Conservation (phyloP, 2,113 vertebrate species). For the Nycticorax nycticorax region DNA sequence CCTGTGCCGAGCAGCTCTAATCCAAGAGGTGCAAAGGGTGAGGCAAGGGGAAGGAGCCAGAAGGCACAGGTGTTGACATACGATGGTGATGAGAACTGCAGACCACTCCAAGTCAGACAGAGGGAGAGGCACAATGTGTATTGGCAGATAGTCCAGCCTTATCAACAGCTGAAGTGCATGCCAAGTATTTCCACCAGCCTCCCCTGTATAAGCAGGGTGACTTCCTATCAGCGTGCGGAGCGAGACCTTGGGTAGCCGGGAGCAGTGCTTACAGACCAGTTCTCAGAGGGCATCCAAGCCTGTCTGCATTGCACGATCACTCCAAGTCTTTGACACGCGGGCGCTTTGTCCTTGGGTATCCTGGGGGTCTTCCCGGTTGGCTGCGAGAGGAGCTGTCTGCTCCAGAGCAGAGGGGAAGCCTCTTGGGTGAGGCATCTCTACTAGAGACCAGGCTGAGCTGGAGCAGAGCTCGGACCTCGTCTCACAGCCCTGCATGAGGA, state of each 20-base stretch:
- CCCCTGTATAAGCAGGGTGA: conserved; percentile 8
- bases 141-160: conserved; percentile 45
- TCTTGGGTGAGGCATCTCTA: background rate
- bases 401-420: background rate
- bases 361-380: background rate
- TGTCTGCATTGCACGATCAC: background rate
- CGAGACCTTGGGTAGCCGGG: background rate
- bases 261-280: background rate
- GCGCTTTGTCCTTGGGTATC: background rate
- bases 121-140: conserved; percentile 46
- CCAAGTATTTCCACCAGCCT: conserved; percentile 56
- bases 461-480: background rate
- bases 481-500: background rate
- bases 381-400: background rate
- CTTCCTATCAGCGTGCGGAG: conserved; percentile 45
- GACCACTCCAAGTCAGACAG: conserved; percentile 66
- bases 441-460: background rate
- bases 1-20: background rate
- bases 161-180: conserved; percentile 43
- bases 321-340: background rate
- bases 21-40: conserved; percentile 3
- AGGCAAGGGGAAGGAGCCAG: conserved; percentile 24
- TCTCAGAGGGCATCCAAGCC: background rate
- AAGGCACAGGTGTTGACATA: conserved; percentile 48
- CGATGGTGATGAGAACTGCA: background rate